phyloP scores from a whole-genome alignment of 2,113 vertebrate species.

The Oxygymnocypris stewartii region DNA sequence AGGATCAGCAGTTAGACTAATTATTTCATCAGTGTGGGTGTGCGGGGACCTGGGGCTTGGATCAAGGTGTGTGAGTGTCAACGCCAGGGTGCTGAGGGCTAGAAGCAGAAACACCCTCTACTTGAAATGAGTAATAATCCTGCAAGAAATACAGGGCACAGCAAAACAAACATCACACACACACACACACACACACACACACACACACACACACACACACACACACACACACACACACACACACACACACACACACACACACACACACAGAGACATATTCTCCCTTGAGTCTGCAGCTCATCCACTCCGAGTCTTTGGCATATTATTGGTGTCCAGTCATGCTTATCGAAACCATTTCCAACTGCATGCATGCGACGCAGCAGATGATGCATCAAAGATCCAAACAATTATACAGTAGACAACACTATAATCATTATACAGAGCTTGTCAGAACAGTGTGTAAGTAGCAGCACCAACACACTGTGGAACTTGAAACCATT shows the following conservation, averaged over 20 bases:
- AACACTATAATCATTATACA: neutral
- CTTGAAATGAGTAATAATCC: slow-evolving; percentile 37
- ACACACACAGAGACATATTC: neutral
- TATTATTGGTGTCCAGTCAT: slow-evolving; percentile 42
- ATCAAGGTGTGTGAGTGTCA: slow-evolving; percentile 2
- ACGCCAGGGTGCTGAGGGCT: slow-evolving; percentile 16
- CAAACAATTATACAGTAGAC: neutral
- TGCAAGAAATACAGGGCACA: slow-evolving; percentile 26
- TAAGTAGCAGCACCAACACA: neutral
- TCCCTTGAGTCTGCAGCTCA: neutral
- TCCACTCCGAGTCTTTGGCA: slow-evolving; percentile 6
- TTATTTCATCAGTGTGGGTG: slow-evolving; percentile 37
- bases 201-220: neutral
- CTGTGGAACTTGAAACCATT: neutral
- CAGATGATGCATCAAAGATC: neutral
- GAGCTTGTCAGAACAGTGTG: neutral
- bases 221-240: neutral
- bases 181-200: neutral
- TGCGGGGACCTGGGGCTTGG: slow-evolving; percentile 30
- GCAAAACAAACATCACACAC: slow-evolving; percentile 12
- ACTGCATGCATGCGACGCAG: neutral
- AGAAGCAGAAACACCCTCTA: slow-evolving; percentile 24
- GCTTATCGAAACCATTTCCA: slow-evolving; percentile 6
- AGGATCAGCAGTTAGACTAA: slow-evolving; percentile 42
- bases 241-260: neutral